Evolutionary conservation across 2,113 vertebrate genomes (phyloP), one percentile per base, ranked within the genome.

Genomic region (Poeciliopsis retropinna): DNA sequence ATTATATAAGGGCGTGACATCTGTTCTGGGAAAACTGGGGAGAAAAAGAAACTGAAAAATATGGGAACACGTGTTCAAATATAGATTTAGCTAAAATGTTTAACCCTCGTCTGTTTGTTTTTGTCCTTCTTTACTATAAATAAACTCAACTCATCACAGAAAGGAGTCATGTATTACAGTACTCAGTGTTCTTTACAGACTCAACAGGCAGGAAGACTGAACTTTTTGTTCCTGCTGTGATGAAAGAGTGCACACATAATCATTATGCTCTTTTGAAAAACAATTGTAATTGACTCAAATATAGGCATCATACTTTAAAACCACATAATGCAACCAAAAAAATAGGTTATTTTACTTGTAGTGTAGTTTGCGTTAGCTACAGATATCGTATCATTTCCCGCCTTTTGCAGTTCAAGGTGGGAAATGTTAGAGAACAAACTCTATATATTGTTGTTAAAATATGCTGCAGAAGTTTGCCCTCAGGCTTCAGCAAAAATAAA

Each of bases 1-100:
- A 44, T 64, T 44, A 28, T 29, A 65, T 75, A 73, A 64, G 37
- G 73, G 51, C 66, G 67, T 66, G 78, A 60, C 72, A 80, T 61
- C 67, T 75, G 47, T 47, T 73, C 66, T 70, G 72, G 22, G 30
- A 65, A 63, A 70, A 13, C 47, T 3, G 39, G 25, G 39, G 25
- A 41, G 30, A 32, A 31, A 39, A 28, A 60, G 27, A 60, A 44
- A 72, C 54, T 63, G 60, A 31, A 78, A 9, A 57, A n/a, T 47
- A 57, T n/a, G 51, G 51, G 51, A 51, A 30, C 5, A 19, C 9
- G 10, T n/a, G 19, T 34, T 60, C 19, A 39, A 31, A 17, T 37
- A 17, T 8, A 30, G 37, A 28, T 44, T 72, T 44, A 51, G 15
- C 22, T 15, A 29, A 27, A 13, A 61, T 7, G 25, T 31, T 37